Evolutionary conservation across 2,113 vertebrate genomes (phyloP).

Genomic region (Haemorhous mexicanus): DNA sequence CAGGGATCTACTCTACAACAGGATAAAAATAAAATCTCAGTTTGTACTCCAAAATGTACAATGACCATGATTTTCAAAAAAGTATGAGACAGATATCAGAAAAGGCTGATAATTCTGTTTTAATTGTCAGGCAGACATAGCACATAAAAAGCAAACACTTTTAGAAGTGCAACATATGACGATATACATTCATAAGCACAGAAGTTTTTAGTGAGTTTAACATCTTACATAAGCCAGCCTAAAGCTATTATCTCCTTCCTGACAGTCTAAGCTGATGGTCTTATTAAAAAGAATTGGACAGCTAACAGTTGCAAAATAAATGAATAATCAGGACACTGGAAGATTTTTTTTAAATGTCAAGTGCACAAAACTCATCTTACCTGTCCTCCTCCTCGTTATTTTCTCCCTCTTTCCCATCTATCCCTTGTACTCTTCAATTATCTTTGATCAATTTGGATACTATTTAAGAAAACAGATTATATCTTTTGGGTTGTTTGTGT

Average conservation of each 20-base stretch:
- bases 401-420: background rate
- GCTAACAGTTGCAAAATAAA: background rate
- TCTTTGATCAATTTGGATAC: background rate
- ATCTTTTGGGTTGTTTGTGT: background rate
- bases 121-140: background rate
- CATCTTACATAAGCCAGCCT: background rate
- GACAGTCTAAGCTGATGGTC: background rate
- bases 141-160: background rate
- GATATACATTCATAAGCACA: background rate
- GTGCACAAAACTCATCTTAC: background rate
- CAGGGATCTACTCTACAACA: background rate
- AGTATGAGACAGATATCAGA: background rate
- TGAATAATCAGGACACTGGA: background rate
- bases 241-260: background rate
- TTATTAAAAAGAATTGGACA: background rate
- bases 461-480: background rate
- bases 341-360: background rate
- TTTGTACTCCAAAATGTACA: background rate
- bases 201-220: background rate
- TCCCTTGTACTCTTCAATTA: background rate
- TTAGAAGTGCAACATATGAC: rapidly evolving
- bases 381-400: background rate
- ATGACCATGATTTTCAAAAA: background rate
- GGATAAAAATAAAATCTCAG: background rate
- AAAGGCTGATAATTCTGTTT: background rate